phyloP scores from a whole-genome alignment of 2,797 vertebrate species.

The Myioborus miniatus region DNA sequence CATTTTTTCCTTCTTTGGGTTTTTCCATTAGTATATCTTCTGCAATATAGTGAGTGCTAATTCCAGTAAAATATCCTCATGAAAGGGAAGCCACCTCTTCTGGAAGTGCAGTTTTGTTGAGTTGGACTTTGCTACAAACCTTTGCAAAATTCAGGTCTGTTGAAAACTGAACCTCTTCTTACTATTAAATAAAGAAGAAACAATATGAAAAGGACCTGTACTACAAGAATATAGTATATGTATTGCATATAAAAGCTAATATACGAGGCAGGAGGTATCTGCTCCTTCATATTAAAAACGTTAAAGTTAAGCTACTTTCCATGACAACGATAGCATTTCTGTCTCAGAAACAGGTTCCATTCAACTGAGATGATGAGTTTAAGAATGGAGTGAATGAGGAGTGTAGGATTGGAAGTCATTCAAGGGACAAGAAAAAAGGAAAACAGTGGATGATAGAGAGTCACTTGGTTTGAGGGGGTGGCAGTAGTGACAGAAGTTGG shows the following conservation, averaged over 20 bases:
- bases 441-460: background rate
- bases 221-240: background rate
- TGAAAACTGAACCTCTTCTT: background rate
- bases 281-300: background rate
- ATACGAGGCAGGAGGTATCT: background rate
- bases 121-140: background rate
- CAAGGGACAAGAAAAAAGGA: background rate
- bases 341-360: background rate
- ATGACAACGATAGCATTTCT: background rate
- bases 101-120: background rate
- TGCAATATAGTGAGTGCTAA: background rate
- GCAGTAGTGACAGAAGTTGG: background rate
- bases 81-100: background rate
- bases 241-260: background rate
- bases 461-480: background rate
- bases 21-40: background rate
- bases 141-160: background rate
- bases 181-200: background rate
- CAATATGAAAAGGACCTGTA: background rate
- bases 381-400: background rate
- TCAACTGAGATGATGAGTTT: background rate
- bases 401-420: rapidly evolving
- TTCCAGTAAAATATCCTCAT: background rate
- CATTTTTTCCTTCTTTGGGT: background rate
- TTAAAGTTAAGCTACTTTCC: background rate